Evolutionary conservation across 2,888 invertebrate genomes (phyloP).

Genomic region (Cenopis cana): DNA sequence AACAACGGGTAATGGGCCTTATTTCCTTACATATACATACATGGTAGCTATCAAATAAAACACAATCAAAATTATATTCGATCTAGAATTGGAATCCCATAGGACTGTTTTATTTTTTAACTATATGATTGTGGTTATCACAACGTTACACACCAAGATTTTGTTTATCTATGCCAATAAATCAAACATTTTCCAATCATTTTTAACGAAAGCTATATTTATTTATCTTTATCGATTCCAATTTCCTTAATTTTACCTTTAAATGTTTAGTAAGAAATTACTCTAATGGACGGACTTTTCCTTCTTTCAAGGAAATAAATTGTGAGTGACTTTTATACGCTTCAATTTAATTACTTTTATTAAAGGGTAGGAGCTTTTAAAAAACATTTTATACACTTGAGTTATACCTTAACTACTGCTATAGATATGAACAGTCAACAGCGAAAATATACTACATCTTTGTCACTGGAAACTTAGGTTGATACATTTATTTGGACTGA

Average conservation of each 20-base stretch:
- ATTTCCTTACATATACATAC: too few relatives aligned
- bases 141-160: too few relatives aligned
- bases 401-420: background rate
- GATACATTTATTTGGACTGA: too few relatives aligned
- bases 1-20: too few relatives aligned
- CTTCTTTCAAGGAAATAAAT: constrained; percentile 16
- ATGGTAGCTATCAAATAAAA: too few relatives aligned
- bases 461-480: too few relatives aligned
- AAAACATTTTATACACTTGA: background rate
- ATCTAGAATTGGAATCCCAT: too few relatives aligned
- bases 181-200: background rate
- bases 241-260: constrained; percentile 6
- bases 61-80: too few relatives aligned
- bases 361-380: constrained; percentile 6
- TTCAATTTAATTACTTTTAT: constrained; percentile 19
- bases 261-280: constrained; percentile 17
- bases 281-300: constrained; percentile 28
- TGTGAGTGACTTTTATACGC: constrained; percentile 29
- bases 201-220: constrained; percentile 1
- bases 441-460: too few relatives aligned
- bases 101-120: too few relatives aligned
- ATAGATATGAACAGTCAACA: background rate
- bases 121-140: too few relatives aligned
- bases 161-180: background rate
- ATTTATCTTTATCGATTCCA: background rate